phyloP scores from a whole-genome alignment of 2,797 vertebrate species.

The Amphiprion clarkii region DNA sequence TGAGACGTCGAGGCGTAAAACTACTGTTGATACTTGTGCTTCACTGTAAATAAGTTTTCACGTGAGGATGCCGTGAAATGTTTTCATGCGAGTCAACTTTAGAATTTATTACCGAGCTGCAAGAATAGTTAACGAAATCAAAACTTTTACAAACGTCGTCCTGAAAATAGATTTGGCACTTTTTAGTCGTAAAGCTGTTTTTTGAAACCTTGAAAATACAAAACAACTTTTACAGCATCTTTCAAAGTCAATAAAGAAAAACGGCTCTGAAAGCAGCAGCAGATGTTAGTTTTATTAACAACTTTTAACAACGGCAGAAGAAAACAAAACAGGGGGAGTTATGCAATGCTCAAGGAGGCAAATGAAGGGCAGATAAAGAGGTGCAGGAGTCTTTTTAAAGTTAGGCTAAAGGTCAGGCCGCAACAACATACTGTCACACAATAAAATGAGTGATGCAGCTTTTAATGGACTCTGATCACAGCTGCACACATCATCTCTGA shows the following conservation, averaged over 20 bases:
- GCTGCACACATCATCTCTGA: background rate
- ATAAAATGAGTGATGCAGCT: background rate
- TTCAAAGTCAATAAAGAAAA: background rate
- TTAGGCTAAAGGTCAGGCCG: background rate
- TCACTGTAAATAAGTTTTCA: constrained; percentile 11
- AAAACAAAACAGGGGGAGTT: background rate
- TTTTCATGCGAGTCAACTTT: background rate
- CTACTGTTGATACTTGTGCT: constrained; percentile 2
- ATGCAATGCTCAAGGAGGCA: background rate
- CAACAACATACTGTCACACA: background rate
- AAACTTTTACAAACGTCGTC: background rate
- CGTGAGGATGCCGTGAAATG: background rate
- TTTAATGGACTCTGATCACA: background rate
- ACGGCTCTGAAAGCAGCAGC: background rate
- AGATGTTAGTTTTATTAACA: background rate
- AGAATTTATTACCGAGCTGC: background rate
- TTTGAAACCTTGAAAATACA: background rate
- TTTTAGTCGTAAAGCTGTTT: background rate
- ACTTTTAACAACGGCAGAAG: background rate
- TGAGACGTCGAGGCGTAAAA: constrained; percentile 20
- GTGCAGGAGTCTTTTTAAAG: background rate
- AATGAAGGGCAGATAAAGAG: background rate
- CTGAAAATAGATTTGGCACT: background rate
- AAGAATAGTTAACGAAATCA: background rate
- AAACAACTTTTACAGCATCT: constrained; percentile 4